A percentile compares a stretch with the other conserved stretches of the same genome.
Conservation (phyloP, 2,113 vertebrate genomes). For the Cavia aperea region DNA sequence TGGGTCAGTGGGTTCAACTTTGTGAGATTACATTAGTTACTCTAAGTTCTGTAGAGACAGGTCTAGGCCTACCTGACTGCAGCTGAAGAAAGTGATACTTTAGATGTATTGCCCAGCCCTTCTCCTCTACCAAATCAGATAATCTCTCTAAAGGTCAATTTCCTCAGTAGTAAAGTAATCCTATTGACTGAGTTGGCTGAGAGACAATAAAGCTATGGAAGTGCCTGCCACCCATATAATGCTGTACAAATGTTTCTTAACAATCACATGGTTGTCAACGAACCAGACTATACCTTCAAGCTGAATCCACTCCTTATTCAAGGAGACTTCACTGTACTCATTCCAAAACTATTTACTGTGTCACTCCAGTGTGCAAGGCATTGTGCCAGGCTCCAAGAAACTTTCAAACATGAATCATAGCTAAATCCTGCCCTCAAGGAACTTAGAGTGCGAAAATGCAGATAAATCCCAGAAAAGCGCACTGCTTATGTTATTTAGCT, state of each 20-base stretch:
- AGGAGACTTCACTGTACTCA: slow-evolving; percentile 1
- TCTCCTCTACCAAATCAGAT: not conserved
- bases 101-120: not conserved
- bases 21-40: not conserved
- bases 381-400: not conserved
- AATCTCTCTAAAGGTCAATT: not conserved
- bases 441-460: not conserved
- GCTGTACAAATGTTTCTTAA: not conserved
- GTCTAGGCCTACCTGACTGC: not conserved
- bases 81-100: not conserved
- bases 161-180: not conserved
- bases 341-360: slow-evolving; percentile 25
- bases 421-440: slow-evolving; percentile 42
- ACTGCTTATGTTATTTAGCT: slow-evolving; percentile 1
- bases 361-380: not conserved
- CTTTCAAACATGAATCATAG: slow-evolving; percentile 47
- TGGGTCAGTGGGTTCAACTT: not conserved
- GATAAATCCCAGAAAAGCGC: not conserved
- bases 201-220: not conserved
- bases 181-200: slow-evolving; percentile 5
- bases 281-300: not conserved
- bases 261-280: slow-evolving; percentile 1
- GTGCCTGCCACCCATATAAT: not conserved
- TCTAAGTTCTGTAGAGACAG: not conserved
- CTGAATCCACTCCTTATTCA: not conserved